Evolutionary conservation across 2,797 vertebrate genomes (phyloP), one percentile per base, ranked within the genome.

Genomic region (Cichlasoma orientale): DNA sequence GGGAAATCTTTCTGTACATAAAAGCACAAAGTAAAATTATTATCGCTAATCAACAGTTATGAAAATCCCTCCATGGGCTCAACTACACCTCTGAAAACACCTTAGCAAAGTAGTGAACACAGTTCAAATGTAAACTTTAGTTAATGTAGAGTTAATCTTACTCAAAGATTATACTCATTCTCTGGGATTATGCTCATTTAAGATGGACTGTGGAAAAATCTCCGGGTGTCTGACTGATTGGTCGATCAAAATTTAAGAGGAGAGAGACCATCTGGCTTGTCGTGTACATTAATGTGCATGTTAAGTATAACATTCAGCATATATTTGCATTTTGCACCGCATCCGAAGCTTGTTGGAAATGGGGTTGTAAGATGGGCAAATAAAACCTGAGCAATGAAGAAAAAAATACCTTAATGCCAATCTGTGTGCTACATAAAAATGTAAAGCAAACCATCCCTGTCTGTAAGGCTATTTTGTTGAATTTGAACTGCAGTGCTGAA

Each of bases 161-260:
- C 18, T 44, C 59, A 9, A 47, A 18, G 23, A 27, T 66, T 27
- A 4, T 10, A 47, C 56, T 11, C 4, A 31, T 57, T 57, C 19
- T 27, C 61, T 47, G 61, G 5, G 16, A 0, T 23, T 0, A 18
- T 4, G 41, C 44, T 19, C 27, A 47, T 50, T 66, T 68, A 68
- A 68, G 41, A 29, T 0, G 0, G 61, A 18, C 38, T 47, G 38
- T 47, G 5, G 23, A 27, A 47, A 66, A 47, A 1, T 0, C 38
- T 66, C 38, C 38, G 27, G 36, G 36, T 33, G 12, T 0, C 41
- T 29, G 41, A 29, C 16, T n/a, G n/a, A n/a, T n/a, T n/a, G n/a
- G n/a, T n/a, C 61, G 19, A 66, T 66, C 10, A 61, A 7, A 38
- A 14, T 38, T 61, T 61, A 23, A 59, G n/a, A 4, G 44, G 61